Percentiles rank a stretch among this genome's conserved stretches.
These are phyloP conservation scores for Cyprichromis sp. DNA, from an alignment of 2,113 vertebrate species.

Conservation along the genomic window DNA sequence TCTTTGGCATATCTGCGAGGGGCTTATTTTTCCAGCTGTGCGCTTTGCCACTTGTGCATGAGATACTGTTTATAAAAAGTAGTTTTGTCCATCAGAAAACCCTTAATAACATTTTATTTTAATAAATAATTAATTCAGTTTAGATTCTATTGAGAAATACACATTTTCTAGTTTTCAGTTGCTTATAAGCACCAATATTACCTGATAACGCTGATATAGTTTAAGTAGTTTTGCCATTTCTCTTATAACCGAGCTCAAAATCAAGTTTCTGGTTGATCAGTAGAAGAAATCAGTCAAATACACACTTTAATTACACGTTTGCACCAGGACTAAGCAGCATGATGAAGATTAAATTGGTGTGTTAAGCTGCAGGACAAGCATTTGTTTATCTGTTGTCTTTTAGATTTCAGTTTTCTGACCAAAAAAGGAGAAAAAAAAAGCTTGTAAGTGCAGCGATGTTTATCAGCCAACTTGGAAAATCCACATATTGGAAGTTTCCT, in stretches of 20 bases:
- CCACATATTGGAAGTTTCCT: background rate
- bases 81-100: background rate
- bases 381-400: background rate
- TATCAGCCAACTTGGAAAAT: conserved; percentile 2
- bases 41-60: background rate
- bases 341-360: background rate
- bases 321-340: background rate
- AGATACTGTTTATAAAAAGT: background rate
- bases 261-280: background rate
- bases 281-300: background rate
- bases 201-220: background rate
- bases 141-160: background rate
- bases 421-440: background rate
- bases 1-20: background rate
- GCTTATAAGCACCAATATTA: background rate
- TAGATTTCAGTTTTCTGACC: background rate
- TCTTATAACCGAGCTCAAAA: background rate
- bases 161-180: background rate
- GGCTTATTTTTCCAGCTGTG: background rate
- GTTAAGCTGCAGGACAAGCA: background rate
- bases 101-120: background rate
- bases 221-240: background rate
- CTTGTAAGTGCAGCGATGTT: background rate
- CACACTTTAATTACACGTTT: background rate
- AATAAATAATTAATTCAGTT: background rate